A percentile compares a stretch with the other conserved stretches of the same genome.
Evolutionary conservation across 2,113 vertebrate genomes (phyloP).

Genomic region (Chlorodrepanis virens): DNA sequence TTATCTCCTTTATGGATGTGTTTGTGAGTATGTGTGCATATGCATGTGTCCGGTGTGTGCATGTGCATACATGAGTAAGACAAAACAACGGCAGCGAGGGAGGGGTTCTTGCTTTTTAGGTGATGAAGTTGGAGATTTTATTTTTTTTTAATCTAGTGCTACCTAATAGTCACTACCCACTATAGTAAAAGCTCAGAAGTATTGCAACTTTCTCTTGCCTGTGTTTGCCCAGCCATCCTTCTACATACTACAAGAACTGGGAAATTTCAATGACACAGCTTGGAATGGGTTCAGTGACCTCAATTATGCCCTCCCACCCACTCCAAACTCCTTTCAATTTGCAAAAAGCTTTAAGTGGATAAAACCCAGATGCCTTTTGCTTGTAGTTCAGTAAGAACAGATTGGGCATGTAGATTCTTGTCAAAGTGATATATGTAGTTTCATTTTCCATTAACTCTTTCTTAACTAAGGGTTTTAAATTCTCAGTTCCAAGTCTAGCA

Average conservation of each 20-base stretch:
- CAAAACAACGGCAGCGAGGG: background rate
- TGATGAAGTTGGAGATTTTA: background rate
- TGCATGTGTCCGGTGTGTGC: background rate
- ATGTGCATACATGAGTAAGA: background rate
- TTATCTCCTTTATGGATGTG: constrained; percentile 12
- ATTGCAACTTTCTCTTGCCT: constrained; percentile 23
- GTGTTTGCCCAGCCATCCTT: constrained; percentile 54
- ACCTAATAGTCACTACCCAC: constrained; percentile 6
- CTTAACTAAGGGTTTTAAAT: constrained; percentile 54
- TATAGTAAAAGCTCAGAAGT: constrained; percentile 40
- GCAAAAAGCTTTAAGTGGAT: constrained; percentile 73
- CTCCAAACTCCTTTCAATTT: constrained; percentile 77
- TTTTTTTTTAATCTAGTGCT: background rate
- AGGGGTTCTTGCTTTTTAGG: background rate
- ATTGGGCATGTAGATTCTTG: constrained; percentile 69
- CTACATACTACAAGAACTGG: constrained; percentile 64
- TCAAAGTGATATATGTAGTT: constrained; percentile 64
- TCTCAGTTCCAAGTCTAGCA: constrained; percentile 7
- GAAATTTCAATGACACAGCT: constrained; percentile 72
- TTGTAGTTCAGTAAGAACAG: constrained; percentile 73
- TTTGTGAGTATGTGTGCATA: background rate
- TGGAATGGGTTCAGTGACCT: constrained; percentile 64
- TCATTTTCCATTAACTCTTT: constrained; percentile 72
- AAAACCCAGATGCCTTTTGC: constrained; percentile 72
- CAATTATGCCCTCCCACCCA: constrained; percentile 63